Conservation (phyloP, 64 coral and sea anemone genomes). For the Orbicella faveolata region DNA sequence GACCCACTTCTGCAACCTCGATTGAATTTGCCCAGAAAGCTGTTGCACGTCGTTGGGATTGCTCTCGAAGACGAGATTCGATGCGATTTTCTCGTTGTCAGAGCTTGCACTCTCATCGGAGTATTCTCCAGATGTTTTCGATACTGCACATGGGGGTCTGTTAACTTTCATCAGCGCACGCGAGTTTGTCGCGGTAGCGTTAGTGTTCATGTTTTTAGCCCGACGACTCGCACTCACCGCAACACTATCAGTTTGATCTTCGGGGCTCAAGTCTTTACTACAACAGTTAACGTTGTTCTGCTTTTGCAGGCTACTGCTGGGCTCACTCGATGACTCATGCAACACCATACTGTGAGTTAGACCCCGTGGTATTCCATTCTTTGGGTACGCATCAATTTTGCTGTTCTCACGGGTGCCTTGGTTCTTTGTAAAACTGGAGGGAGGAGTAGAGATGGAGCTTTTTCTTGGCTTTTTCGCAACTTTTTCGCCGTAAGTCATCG, state of each 20-base stretch:
- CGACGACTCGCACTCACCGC: background rate
- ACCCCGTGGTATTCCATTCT: slow-evolving; percentile 9
- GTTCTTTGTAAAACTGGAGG: background rate
- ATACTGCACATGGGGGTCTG: background rate
- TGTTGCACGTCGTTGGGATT: slow-evolving; percentile 14
- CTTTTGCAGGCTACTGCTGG: background rate
- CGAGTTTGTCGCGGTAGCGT: background rate
- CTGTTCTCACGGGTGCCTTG: slow-evolving; percentile 14
- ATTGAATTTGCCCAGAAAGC: slow-evolving; percentile 33
- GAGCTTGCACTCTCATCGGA: background rate
- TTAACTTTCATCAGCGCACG: background rate
- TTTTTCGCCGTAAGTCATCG: background rate
- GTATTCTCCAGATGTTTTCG: slow-evolving; percentile 23
- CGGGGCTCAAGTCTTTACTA: background rate
- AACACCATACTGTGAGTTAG: slow-evolving; percentile 7
- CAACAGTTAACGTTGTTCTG: background rate
- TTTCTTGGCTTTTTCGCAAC: background rate
- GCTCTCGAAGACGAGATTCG: background rate
- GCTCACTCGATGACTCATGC: slow-evolving; percentile 22
- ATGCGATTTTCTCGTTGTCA: background rate
- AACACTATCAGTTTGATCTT: slow-evolving; percentile 1
- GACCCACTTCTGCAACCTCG: slow-evolving; percentile 27
- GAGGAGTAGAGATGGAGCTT: background rate
- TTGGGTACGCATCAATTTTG: background rate
- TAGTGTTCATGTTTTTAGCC: background rate